These are phyloP conservation scores for Urocynchramus pylzowi DNA, from an alignment of 2,113 vertebrate species.

Conservation along the genomic window DNA sequence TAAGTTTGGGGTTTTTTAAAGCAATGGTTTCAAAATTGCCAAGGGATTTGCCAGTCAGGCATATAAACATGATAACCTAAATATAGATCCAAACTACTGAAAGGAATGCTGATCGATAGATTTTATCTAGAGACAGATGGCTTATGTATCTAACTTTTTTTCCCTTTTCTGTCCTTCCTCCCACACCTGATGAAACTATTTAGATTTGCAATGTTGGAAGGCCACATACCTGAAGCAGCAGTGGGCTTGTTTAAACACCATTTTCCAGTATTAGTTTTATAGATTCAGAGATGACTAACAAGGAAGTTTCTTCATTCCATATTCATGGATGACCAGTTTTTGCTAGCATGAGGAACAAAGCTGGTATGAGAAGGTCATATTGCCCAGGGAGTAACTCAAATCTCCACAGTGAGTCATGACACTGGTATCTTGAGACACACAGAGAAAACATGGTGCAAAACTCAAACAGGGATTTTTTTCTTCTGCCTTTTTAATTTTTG, in stretches of 20 bases:
- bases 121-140: neutral
- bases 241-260: constrained; percentile 32
- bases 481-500: neutral
- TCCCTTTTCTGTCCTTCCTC: neutral
- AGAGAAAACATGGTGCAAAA: neutral
- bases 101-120: neutral
- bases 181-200: constrained; percentile 19
- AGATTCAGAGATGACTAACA: constrained; percentile 60
- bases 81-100: neutral
- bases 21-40: neutral
- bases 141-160: neutral
- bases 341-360: constrained; percentile 54
- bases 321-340: constrained; percentile 47
- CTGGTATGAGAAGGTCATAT: constrained; percentile 33
- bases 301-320: constrained; percentile 50
- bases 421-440: neutral
- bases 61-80: neutral
- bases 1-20: neutral
- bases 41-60: neutral
- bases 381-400: neutral
- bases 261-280: constrained; percentile 35
- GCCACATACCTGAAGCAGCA: neutral
- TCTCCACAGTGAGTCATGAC: constrained; percentile 39
- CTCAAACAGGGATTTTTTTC: neutral
- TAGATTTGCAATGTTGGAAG: neutral